Percentiles rank a stretch among this genome's conserved stretches.
phyloP scores from a whole-genome alignment of 2,113 vertebrate species.

The Myotis davidii region DNA sequence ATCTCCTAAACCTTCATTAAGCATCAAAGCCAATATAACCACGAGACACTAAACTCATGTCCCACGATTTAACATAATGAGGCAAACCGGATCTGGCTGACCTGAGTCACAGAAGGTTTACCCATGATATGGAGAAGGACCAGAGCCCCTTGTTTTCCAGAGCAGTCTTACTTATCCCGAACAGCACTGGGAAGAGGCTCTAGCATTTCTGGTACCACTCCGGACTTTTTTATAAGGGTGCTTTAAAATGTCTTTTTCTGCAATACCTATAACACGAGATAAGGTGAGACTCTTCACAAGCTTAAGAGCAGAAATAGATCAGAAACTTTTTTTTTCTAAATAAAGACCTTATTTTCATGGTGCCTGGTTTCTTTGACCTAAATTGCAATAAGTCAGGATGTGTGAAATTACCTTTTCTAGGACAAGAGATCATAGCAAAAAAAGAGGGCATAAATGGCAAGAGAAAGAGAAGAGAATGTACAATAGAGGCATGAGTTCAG shows the following conservation, averaged over 20 bases:
- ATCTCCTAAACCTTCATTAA: background rate
- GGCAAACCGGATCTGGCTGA: background rate
- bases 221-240: background rate
- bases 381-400: slow-evolving; percentile 77
- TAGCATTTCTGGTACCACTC: background rate
- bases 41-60: background rate
- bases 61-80: background rate
- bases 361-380: slow-evolving; percentile 77
- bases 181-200: background rate
- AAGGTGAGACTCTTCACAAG: slow-evolving; percentile 73
- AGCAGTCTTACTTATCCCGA: background rate
- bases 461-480: slow-evolving; percentile 38
- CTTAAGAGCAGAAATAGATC: slow-evolving; percentile 70
- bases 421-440: slow-evolving; percentile 57
- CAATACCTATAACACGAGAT: slow-evolving; percentile 46
- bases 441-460: background rate
- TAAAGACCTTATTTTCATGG: slow-evolving; percentile 79
- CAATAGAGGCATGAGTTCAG: background rate
- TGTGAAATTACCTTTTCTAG: slow-evolving; percentile 79
- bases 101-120: background rate
- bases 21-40: background rate
- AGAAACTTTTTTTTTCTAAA: slow-evolving; percentile 71
- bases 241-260: slow-evolving; percentile 55
- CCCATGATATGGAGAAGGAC: background rate
- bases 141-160: background rate